A percentile compares a stretch with the other conserved stretches of the same genome.
Conservation (phyloP, 2,888 invertebrate species). For the Rotaria magnacalcarata region DNA sequence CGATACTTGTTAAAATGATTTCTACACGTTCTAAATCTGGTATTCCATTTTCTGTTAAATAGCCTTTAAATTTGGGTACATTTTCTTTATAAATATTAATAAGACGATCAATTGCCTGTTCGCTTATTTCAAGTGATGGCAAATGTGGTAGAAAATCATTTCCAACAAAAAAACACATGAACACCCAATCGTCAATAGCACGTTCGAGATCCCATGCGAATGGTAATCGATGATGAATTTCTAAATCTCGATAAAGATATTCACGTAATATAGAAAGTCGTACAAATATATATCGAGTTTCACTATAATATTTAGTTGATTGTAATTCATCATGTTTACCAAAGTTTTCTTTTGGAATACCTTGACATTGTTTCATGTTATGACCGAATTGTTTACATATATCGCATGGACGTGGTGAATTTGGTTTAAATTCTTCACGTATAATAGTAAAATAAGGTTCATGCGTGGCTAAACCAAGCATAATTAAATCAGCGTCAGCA, state of each 20-base stretch:
- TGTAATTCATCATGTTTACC: slow-evolving; percentile 63
- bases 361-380: slow-evolving; percentile 86
- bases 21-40: not conserved
- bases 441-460: slow-evolving; percentile 99
- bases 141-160: slow-evolving; percentile 97
- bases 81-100: slow-evolving; percentile 86
- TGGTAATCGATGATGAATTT: slow-evolving; percentile 79
- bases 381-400: slow-evolving; percentile 80
- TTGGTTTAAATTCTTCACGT: slow-evolving; percentile 94
- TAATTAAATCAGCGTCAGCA: slow-evolving; percentile 68
- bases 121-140: slow-evolving; percentile 88
- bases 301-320: slow-evolving; percentile 62
- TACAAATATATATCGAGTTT: slow-evolving; percentile 79
- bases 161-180: slow-evolving; percentile 98
- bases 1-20: not conserved
- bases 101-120: slow-evolving; percentile 89
- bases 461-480: slow-evolving; percentile 83
- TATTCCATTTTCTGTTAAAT: not conserved
- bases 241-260: slow-evolving; percentile 80
- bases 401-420: slow-evolving; percentile 88
- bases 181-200: slow-evolving; percentile 91
- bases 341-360: slow-evolving; percentile 66
- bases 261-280: slow-evolving; percentile 85
- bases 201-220: slow-evolving; percentile 89
- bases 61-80: slow-evolving; percentile 79